phyloP scores from a whole-genome alignment of 2,797 vertebrate genomes.

The Myotis findleyi region DNA sequence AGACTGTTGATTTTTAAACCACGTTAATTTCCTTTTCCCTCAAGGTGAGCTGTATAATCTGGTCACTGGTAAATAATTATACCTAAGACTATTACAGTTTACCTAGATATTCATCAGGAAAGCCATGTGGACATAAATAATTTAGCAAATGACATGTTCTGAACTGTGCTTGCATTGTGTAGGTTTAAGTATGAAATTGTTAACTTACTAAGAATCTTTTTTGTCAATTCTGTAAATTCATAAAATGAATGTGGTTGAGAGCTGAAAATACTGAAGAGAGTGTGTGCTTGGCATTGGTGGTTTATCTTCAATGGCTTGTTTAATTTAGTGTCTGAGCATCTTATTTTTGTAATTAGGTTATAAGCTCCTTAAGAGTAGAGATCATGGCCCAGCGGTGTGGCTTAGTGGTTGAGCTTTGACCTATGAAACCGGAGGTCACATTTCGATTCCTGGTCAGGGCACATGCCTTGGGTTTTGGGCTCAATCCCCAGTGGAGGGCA shows the following conservation, averaged over 20 bases:
- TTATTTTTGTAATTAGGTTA: conserved; percentile 37
- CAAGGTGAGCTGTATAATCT: background rate
- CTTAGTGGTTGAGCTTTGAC: no score
- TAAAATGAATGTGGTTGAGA: conserved; percentile 12
- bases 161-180: background rate
- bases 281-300: background rate
- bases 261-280: background rate
- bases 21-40: conserved; percentile 19
- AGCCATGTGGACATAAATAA: background rate
- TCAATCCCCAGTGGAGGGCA: no score
- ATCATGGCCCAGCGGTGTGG: background rate
- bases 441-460: no score
- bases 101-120: background rate
- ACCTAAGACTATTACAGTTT: conserved; percentile 6
- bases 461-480: no score
- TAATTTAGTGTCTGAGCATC: background rate
- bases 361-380: background rate
- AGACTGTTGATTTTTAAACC: conserved; percentile 45
- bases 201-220: conserved; percentile 12
- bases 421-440: no score
- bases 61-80: conserved; percentile 58
- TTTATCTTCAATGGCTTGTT: background rate
- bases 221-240: background rate
- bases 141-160: background rate
- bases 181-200: background rate